phyloP scores from a whole-genome alignment of 2,113 vertebrate species.

The Heliornis fulica region DNA sequence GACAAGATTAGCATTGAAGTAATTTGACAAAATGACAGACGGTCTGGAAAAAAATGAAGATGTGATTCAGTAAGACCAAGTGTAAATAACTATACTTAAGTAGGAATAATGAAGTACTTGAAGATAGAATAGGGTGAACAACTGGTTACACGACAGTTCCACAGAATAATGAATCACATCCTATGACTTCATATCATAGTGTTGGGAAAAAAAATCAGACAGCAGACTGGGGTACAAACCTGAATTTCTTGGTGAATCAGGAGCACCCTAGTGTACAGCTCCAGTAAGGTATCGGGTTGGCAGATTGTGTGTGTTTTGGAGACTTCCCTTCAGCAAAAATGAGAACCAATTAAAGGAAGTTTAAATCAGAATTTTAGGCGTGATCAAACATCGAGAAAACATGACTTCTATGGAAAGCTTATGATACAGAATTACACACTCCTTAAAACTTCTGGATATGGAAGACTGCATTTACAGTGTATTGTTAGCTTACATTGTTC shows the following conservation, averaged over 20 bases:
- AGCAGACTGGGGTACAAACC: background rate
- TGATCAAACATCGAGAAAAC: background rate
- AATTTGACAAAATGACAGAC: background rate
- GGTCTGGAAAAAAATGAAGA: background rate
- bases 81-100: background rate
- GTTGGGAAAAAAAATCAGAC: background rate
- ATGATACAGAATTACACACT: background rate
- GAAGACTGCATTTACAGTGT: background rate
- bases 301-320: background rate
- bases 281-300: background rate
- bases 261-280: background rate
- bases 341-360: background rate
- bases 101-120: background rate
- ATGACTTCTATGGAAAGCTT: background rate
- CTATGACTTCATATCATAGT: background rate
- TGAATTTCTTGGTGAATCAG: background rate
- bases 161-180: background rate
- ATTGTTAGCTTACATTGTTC: background rate
- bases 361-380: background rate
- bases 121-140: background rate
- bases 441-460: background rate
- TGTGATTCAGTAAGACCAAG: background rate
- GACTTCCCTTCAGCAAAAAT: background rate
- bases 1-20: background rate
- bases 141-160: background rate